Base-by-base conservation (phyloP, 1,140 invertebrate genomes). In the Teleopsis dalmanni region DNA sequence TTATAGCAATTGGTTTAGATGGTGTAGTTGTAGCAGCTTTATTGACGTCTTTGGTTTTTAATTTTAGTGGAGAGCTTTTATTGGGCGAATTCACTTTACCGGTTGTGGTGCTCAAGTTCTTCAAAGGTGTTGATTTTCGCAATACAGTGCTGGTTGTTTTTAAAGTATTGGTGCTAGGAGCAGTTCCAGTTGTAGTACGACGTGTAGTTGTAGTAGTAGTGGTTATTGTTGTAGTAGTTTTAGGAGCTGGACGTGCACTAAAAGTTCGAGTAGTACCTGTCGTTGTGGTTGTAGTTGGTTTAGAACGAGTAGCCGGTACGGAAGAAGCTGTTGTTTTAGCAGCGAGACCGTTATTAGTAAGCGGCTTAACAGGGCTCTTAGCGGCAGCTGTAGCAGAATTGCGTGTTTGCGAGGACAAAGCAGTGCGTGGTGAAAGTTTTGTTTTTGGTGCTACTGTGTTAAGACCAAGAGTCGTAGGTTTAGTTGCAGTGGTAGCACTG, bases 201-300 rank as follows among this genome's bases (percentile, higher is more conserved):
- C 57, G 57, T 18, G 54, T 25, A 13, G 54, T 49, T 18, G 40
- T 52, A 10, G 46, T 37, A 29, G 19, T 36, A 26, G 45, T 47
- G 26, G 49, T 31, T 38, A 36, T 23, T 49, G 22, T 62, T 59
- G 29, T 35, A 22, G 46, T 66, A 26, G 56, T 59, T 37, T 66
- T 66, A 22, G 63, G 63, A 19, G 63, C 63, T 26, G 63, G 63
- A 34, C 63, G 63, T 14, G 63, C 63, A 16, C 59, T 66, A 19
- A 66, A 66, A 56, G 60, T 62, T 53, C 66, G 66, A 38, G 57
- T 62, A 37, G 60, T 58, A 13, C 59, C 58, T 38, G 63, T 60
- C 10, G 58, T 62, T 26, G 53, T 52, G 11, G 58, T 57, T 19
- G 26, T 54, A 51, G 31, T 44, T n/a, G 54, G 47, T 43, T 56